Percentiles rank a stretch among this genome's conserved stretches.
These are phyloP conservation scores for Glaucomys volans DNA, from an alignment of 2,113 vertebrate species.

Conservation along the genomic window DNA sequence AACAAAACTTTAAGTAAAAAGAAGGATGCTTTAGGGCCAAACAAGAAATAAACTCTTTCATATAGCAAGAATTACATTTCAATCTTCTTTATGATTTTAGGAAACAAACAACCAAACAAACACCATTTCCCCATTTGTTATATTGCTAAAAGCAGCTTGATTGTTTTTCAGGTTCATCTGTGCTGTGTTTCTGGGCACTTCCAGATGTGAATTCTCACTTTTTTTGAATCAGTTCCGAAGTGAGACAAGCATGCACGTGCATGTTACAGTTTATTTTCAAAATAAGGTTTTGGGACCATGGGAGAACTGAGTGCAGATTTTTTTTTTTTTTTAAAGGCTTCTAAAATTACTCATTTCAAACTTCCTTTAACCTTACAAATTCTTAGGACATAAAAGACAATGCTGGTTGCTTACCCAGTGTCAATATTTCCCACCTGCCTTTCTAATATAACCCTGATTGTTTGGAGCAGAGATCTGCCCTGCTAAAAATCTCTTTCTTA, in stretches of 20 bases:
- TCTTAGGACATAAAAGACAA: neutral
- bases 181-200: neutral
- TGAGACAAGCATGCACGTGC: neutral
- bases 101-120: neutral
- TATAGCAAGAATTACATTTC: neutral
- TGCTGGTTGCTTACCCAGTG: neutral
- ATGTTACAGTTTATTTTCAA: neutral
- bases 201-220: neutral
- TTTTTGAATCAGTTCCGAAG: neutral
- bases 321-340: neutral
- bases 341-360: neutral
- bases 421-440: neutral
- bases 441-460: neutral
- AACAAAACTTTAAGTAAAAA: conserved; percentile 21
- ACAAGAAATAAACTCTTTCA: neutral
- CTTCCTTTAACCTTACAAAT: neutral
- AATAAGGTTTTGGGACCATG: neutral
- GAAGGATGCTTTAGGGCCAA: conserved; percentile 2
- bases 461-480: neutral
- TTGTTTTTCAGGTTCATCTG: too few species aligned
- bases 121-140: neutral
- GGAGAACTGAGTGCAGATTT: neutral
- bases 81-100: neutral
- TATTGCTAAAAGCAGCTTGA: neutral
- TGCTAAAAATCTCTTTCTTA: neutral